phyloP scores from a whole-genome alignment of 2,113 vertebrate genomes.

The Aegypius monachus region DNA sequence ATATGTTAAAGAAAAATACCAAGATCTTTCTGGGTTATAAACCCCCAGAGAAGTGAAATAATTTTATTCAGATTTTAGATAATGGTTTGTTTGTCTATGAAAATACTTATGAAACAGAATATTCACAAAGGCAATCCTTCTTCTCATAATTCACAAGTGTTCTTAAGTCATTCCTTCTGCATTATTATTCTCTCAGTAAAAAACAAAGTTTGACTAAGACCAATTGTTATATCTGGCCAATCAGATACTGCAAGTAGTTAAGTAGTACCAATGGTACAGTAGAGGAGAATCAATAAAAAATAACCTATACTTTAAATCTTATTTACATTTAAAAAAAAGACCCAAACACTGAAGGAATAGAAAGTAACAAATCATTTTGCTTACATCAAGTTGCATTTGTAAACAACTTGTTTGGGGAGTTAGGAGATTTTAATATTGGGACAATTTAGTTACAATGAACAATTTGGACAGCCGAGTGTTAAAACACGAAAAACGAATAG shows the following conservation, averaged over 20 bases:
- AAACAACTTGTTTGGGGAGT: background rate
- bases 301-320: background rate
- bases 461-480: background rate
- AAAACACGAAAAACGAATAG: background rate
- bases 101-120: background rate
- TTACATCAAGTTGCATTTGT: background rate
- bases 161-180: background rate
- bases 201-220: background rate
- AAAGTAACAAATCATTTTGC: background rate
- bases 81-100: background rate
- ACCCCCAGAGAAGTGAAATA: background rate
- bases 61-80: background rate
- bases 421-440: background rate
- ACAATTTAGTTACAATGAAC: background rate
- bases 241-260: background rate
- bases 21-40: background rate
- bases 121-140: background rate
- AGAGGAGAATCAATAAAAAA: background rate
- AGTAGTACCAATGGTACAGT: background rate
- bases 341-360: background rate
- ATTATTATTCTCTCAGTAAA: background rate
- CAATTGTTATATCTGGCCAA: background rate
- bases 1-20: background rate
- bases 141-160: background rate
- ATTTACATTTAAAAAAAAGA: accelerated